Evolutionary conservation across 2,888 invertebrate genomes (phyloP), one percentile per base, ranked within the genome.

Genomic region (Odiellus spinosus): DNA sequence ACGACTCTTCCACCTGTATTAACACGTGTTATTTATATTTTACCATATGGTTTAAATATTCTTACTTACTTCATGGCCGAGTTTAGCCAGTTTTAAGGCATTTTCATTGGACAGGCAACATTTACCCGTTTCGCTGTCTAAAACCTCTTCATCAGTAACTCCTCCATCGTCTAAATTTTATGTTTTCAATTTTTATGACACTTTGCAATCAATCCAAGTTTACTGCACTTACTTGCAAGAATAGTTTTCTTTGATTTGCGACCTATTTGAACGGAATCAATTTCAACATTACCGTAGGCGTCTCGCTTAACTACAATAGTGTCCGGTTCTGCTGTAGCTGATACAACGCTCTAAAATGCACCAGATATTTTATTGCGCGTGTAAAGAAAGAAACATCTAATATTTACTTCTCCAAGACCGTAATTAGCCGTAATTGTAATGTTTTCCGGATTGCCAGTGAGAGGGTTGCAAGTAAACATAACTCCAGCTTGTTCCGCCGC

Each of bases 401-500:
- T n/a, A n/a, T n/a, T n/a, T 48, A 52, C 52, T 45, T 57, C 79
- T 50, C 86, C 86, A 1, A 85, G 69, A 1, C 86, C 86, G 63
- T 76, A 82, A 65, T 82, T 82, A 3, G 83, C 79, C 12, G 82
- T 82, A 55, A 88, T 72, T 8, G 78, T 68, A 51, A 86, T 71
- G 40, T 72, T 61, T 3, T 73, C 67, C 0, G 81, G 77, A 64
- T 82, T 77, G 0, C 77, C 78, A 11, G 74, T 75, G 1, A 75
- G 71, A 0, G 87, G 86, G 63, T 86, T 78, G 17, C 78, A 71
- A 0, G 86, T 82, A 66, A 86, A 87, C 63, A 87, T 64, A 2
- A 86, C 85, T 5, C 87, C 87, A 10, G 68, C 63, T 1, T 64
- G 58, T 20, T 78, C 76, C 1, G 82, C 73, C 11, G 70, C 60